These are phyloP conservation scores for Polia nebulosa DNA, from an alignment of 2,888 invertebrate species.

Conservation along the genomic window DNA sequence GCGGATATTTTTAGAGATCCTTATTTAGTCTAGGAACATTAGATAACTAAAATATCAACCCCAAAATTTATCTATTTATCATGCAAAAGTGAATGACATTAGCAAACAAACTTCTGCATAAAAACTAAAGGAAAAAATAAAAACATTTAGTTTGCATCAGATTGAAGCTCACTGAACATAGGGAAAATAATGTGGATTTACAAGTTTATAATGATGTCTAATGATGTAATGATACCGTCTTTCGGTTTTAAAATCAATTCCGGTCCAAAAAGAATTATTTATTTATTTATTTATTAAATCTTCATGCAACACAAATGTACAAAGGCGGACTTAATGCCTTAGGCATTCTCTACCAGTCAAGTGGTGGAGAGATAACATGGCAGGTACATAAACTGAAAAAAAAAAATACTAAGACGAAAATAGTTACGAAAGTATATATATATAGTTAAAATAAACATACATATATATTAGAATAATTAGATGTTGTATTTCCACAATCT, in stretches of 20 bases:
- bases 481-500: conserved; percentile 2
- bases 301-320: too few relatives aligned
- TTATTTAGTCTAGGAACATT: conserved; percentile 12
- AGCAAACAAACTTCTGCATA: not conserved
- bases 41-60: conserved; percentile 23
- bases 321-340: too few relatives aligned
- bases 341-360: too few relatives aligned
- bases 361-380: too few relatives aligned
- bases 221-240: conserved; percentile 2
- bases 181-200: not conserved
- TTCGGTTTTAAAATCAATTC: conserved; percentile 3
- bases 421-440: too few relatives aligned
- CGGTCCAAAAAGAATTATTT: conserved; percentile 8
- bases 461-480: too few relatives aligned
- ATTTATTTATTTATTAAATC: too few relatives aligned
- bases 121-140: not conserved
- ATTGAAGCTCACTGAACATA: not conserved
- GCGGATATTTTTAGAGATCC: conserved; percentile 51
- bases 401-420: too few relatives aligned
- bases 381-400: too few relatives aligned
- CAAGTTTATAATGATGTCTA: not conserved
- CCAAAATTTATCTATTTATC: not conserved
- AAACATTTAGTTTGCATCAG: not conserved
- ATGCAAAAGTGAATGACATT: not conserved
- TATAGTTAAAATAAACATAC: too few relatives aligned